A percentile compares a stretch with the other conserved stretches of the same genome.
phyloP scores from a whole-genome alignment of 2,888 invertebrate genomes.

The Rhingia campestris region DNA sequence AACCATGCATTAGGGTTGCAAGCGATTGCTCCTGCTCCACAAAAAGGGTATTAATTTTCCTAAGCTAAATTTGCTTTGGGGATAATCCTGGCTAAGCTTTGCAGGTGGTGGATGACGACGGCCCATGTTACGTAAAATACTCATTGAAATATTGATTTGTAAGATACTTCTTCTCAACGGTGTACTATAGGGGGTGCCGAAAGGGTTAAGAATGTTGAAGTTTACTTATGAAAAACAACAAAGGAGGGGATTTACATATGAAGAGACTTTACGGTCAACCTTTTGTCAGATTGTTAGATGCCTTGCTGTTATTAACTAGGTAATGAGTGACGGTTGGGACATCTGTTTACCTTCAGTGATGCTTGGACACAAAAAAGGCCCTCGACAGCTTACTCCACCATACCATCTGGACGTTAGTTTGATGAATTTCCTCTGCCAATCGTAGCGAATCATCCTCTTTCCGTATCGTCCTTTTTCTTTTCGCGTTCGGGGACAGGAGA shows the following conservation, averaged over 20 bases:
- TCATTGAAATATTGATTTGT: slow-evolving; percentile 63
- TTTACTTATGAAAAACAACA: slow-evolving; percentile 58
- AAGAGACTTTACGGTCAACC: slow-evolving; percentile 53
- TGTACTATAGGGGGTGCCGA: slow-evolving; percentile 35
- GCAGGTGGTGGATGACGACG: slow-evolving; percentile 67
- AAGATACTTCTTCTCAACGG: slow-evolving; percentile 48
- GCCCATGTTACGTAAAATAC: slow-evolving; percentile 40
- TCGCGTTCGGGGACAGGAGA: background rate
- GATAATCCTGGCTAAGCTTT: slow-evolving; percentile 76
- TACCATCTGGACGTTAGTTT: slow-evolving; percentile 35
- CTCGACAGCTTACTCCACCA: background rate
- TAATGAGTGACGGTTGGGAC: background rate
- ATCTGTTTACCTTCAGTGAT: no score
- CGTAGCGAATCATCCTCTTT: slow-evolving; percentile 63
- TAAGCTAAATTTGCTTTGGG: slow-evolving; percentile 77
- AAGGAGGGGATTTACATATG: slow-evolving; percentile 29
- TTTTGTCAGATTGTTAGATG: slow-evolving; percentile 24
- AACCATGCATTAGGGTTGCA: slow-evolving; percentile 46
- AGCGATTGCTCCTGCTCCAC: slow-evolving; percentile 58
- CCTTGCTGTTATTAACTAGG: slow-evolving; percentile 5
- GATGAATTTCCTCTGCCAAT: slow-evolving; percentile 40
- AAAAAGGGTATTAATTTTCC: slow-evolving; percentile 76
- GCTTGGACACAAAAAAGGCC: no score
- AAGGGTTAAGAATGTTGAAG: slow-evolving; percentile 68
- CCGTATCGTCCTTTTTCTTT: slow-evolving; percentile 41